These are phyloP conservation scores for Adineta ricciae DNA, from an alignment of 2,888 invertebrate genomes.

Conservation along the genomic window DNA sequence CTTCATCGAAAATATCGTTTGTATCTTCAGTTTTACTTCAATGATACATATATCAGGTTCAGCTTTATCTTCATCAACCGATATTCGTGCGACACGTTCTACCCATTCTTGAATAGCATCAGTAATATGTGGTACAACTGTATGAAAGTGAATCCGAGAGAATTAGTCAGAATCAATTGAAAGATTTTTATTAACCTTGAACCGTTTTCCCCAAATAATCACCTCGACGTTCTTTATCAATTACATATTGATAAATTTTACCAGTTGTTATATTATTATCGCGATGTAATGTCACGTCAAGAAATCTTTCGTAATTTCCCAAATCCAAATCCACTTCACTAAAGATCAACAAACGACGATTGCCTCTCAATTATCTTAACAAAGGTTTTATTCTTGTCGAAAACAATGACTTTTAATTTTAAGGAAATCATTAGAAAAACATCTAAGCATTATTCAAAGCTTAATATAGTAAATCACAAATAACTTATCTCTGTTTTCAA, in stretches of 20 bases:
- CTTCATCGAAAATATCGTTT: background rate
- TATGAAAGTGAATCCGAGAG: slow-evolving; percentile 37
- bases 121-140: slow-evolving; percentile 94
- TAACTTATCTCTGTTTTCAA: too few relatives aligned
- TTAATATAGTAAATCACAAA: too few relatives aligned
- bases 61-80: slow-evolving; percentile 59
- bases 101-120: slow-evolving; percentile 98
- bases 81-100: slow-evolving; percentile 72
- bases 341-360: too few relatives aligned
- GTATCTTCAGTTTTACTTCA: slow-evolving; percentile 47
- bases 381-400: too few relatives aligned
- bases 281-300: slow-evolving; percentile 81
- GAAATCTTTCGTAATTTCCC: slow-evolving; percentile 94
- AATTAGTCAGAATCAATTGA: background rate
- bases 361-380: too few relatives aligned
- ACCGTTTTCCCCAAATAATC: slow-evolving; percentile 97
- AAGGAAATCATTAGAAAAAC: too few relatives aligned
- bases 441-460: too few relatives aligned
- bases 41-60: slow-evolving; percentile 56
- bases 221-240: slow-evolving; percentile 80
- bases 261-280: slow-evolving; percentile 99
- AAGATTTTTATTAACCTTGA: slow-evolving; percentile 61
- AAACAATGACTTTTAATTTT: too few relatives aligned
- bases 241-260: slow-evolving; percentile 90
- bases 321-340: slow-evolving; percentile 95